Evolutionary conservation across 2,888 invertebrate species (phyloP).

Genomic region (Melanargia galathea): DNA sequence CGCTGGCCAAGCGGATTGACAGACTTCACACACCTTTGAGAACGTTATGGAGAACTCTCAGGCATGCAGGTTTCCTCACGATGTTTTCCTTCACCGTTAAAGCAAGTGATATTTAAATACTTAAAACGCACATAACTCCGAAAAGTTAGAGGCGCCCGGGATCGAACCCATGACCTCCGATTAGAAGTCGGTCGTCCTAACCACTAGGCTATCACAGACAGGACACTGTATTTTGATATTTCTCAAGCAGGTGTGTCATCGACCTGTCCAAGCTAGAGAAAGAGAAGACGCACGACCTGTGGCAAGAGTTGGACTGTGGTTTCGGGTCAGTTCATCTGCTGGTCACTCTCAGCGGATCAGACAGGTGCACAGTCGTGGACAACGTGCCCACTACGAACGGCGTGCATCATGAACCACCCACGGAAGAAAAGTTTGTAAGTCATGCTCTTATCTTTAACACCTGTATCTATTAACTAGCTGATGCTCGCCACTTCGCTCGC

Average conservation of each 20-base stretch:
- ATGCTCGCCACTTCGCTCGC: not conserved
- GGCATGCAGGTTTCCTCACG: too few relatives aligned
- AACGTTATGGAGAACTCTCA: too few relatives aligned
- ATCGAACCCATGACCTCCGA: too few relatives aligned
- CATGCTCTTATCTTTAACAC: too few relatives aligned
- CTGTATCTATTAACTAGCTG: not conserved
- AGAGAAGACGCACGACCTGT: constrained; percentile 73
- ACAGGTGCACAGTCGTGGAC: constrained; percentile 53
- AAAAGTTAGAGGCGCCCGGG: too few relatives aligned
- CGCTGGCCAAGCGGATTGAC: too few relatives aligned
- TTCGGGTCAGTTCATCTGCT: constrained; percentile 68
- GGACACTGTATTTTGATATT: not conserved
- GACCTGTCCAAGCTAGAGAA: constrained; percentile 69
- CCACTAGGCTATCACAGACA: too few relatives aligned
- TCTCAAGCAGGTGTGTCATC: constrained; percentile 60
- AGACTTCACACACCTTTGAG: too few relatives aligned
- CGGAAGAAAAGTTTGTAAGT: constrained; percentile 67
- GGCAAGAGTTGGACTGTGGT: constrained; percentile 73
- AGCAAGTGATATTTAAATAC: too few relatives aligned
- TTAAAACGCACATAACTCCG: too few relatives aligned
- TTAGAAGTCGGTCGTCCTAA: too few relatives aligned
- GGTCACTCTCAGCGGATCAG: constrained; percentile 64
- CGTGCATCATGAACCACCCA: constrained; percentile 50
- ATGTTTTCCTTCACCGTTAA: too few relatives aligned
- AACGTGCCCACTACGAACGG: constrained; percentile 66